Percentiles rank a stretch among this genome's conserved stretches.
phyloP scores from a whole-genome alignment of 2,888 invertebrate species.

The Pemphredon lugubris region DNA sequence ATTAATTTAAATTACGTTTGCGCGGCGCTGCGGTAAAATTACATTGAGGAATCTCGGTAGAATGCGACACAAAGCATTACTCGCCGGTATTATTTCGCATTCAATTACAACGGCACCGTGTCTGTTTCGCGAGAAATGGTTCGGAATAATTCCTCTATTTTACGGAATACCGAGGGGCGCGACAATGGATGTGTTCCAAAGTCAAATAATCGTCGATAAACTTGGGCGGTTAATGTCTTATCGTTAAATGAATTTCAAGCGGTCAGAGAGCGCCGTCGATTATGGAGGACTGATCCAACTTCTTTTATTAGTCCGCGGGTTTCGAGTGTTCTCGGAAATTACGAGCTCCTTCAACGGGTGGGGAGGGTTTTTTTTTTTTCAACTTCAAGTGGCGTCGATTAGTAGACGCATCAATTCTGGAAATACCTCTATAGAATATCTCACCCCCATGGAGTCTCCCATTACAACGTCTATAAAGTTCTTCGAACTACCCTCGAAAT shows the following conservation, averaged over 20 bases:
- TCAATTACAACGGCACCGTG: slow-evolving; percentile 55
- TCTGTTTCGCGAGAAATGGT: slow-evolving; percentile 49
- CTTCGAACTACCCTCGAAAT: neutral
- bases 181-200: slow-evolving; percentile 22
- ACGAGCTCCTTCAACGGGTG: too few species aligned
- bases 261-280: neutral
- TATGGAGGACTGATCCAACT: too few species aligned
- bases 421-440: slow-evolving; percentile 3
- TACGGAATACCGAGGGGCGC: slow-evolving; percentile 17
- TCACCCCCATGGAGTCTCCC: neutral
- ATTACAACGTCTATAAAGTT: slow-evolving; percentile 16
- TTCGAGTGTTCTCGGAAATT: too few species aligned
- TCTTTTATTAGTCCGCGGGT: too few species aligned
- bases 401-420: too few species aligned
- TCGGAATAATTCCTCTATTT: slow-evolving; percentile 55
- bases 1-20: slow-evolving; percentile 43
- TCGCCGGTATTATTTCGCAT: slow-evolving; percentile 51
- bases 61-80: slow-evolving; percentile 37
- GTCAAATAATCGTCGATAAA: slow-evolving; percentile 24
- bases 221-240: slow-evolving; percentile 23
- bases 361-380: too few species aligned
- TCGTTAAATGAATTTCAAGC: slow-evolving; percentile 14
- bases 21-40: slow-evolving; percentile 31
- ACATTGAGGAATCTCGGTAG: slow-evolving; percentile 15
- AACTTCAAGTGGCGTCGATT: too few species aligned